A percentile compares a stretch with the other conserved stretches of the same genome.
These are phyloP conservation scores for Atlantisia rogersi DNA, from an alignment of 2,113 vertebrate genomes.

Conservation along the genomic window DNA sequence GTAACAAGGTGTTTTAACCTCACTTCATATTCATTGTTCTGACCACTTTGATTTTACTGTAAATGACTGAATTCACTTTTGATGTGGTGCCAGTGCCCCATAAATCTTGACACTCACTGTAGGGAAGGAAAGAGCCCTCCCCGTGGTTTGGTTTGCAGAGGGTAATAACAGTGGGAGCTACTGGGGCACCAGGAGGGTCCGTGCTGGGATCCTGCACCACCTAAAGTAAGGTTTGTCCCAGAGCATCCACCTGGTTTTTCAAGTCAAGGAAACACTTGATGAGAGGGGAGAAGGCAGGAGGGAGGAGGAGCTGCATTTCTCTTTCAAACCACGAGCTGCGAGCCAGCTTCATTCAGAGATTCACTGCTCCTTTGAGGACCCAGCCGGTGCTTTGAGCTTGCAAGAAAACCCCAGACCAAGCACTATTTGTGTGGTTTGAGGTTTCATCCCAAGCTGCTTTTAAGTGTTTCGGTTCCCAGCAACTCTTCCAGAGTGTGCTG, in stretches of 20 bases:
- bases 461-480: conserved; percentile 40
- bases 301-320: not conserved
- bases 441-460: conserved; percentile 47
- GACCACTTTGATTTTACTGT: conserved; percentile 70
- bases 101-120: conserved; percentile 51
- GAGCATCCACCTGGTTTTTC: not conserved
- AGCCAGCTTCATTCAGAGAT: not conserved
- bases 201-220: not conserved
- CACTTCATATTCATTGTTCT: conserved; percentile 67
- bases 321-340: not conserved
- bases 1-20: conserved; percentile 70
- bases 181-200: not conserved
- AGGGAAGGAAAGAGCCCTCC: conserved; percentile 20
- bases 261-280: not conserved
- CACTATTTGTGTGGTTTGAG: conserved; percentile 50
- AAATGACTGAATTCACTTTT: conserved; percentile 68
- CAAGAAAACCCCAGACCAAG: conserved; percentile 46
- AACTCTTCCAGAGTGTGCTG: conserved; percentile 29
- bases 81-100: conserved; percentile 66
- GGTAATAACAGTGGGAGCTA: accelerated
- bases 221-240: not conserved
- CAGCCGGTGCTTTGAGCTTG: not conserved
- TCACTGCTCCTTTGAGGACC: not conserved
- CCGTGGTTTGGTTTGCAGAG: not conserved
- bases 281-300: not conserved